Base-by-base conservation (phyloP, 2,888 invertebrate genomes). In the Orthonevra nobilis region DNA sequence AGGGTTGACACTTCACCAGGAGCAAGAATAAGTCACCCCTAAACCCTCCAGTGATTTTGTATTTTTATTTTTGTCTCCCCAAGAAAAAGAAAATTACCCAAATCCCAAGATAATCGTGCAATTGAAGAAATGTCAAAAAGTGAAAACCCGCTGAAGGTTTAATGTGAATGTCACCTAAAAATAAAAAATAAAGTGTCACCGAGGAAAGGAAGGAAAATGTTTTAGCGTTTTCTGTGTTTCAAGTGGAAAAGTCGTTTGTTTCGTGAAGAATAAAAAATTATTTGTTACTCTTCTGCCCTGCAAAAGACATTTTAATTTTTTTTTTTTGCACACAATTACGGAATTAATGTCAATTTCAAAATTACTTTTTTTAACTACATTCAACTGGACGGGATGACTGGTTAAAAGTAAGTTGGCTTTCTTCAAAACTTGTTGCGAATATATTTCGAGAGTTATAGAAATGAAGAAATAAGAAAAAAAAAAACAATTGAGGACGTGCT, bases 271-370 rank as follows among this genome's bases (percentile, higher is more conserved):
- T 56, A 30, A 30, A 23, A 23, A 23, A 23, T n/a, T 20, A 58
- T 46, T 42, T 50, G 23, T 10, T n/a, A n/a, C 34, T 26, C 20
- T 23, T 34, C 42, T 12, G 32, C 50, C n/a, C 5, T 23, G 52
- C 48, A 50, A 70, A 54, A 54, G 32, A 20, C 23, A 4, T 30
- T 23, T 23, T 23, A 23, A 4, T 23, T 23, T 23, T 5, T 5
- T 23, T 23, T 61, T 63, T 48, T 56, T 48, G 63, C 70, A 32
- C 54, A 74, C 36, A 40, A 20, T 56, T 40, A 42, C 48, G 75
- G 75, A 64, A 70, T 77, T 77, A 46, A 72, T 77, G 72, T 44
- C 70, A 77, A 52, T 44, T 70, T 56, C n/a, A n/a, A n/a, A n/a
- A 40, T 54, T 14, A 46, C 15, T 54, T 44, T 52, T 68, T 54